These are phyloP conservation scores for Thamnophis elegans DNA, from an alignment of 2,797 vertebrate genomes.

Conservation along the genomic window DNA sequence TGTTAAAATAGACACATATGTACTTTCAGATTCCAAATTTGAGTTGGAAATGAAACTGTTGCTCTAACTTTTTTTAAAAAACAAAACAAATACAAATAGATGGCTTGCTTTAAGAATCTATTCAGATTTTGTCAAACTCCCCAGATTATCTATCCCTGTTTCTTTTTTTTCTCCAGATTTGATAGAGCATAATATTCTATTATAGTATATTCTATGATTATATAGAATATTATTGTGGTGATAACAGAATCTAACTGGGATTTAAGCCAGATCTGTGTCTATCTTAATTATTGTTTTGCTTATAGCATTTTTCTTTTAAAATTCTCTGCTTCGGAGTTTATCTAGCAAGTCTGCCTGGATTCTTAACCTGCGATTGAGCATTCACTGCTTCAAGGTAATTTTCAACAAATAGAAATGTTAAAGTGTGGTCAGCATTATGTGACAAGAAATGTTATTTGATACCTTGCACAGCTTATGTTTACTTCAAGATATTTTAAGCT, in stretches of 20 bases:
- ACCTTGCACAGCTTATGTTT: conserved; percentile 31
- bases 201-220: not conserved
- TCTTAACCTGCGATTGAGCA: not conserved
- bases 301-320: conserved; percentile 40
- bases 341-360: conserved; percentile 27
- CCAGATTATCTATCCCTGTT: not conserved
- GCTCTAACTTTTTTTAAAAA: not conserved
- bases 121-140: conserved; percentile 24
- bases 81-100: not conserved
- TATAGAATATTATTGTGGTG: not conserved
- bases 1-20: not conserved
- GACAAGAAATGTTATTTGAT: conserved; percentile 5
- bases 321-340: conserved; percentile 35
- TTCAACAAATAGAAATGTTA: conserved; percentile 41
- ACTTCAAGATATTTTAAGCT: conserved; percentile 15
- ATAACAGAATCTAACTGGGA: not conserved
- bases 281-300: conserved; percentile 53
- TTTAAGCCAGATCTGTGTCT: conserved; percentile 55
- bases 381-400: not conserved
- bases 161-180: conserved; percentile 17
- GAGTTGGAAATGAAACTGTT: conserved; percentile 3
- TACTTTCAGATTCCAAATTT: not conserved
- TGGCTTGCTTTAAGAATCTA: conserved; percentile 30
- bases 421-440: not conserved
- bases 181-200: not conserved